A percentile compares a stretch with the other conserved stretches of the same genome.
Evolutionary conservation across 2,888 invertebrate species (phyloP).

Genomic region (Norana najaformis): DNA sequence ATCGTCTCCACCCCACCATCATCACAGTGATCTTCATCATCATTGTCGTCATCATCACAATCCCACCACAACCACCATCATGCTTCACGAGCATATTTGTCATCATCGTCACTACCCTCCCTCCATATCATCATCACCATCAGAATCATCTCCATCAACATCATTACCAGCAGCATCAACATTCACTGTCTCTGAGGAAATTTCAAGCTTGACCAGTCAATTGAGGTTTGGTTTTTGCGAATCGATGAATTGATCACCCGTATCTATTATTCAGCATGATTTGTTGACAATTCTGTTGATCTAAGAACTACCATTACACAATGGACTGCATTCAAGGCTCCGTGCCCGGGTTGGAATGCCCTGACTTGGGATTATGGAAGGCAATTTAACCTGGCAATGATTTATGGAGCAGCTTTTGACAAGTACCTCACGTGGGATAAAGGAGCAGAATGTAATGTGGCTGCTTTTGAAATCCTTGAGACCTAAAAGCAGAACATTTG

Average conservation of each 20-base stretch:
- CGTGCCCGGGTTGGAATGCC: too few species aligned
- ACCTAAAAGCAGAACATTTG: background rate
- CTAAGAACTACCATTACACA: background rate
- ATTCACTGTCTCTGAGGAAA: background rate
- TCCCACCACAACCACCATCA: too few species aligned
- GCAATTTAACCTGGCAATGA: background rate
- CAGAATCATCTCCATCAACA: background rate
- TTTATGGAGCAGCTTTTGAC: background rate
- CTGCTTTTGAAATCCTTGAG: background rate
- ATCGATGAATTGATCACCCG: background rate
- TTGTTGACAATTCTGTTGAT: background rate
- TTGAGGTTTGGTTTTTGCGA: background rate
- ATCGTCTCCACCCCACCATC: too few species aligned
- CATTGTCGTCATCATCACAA: too few species aligned
- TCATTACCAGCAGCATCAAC: background rate
- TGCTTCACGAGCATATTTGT: too few species aligned
- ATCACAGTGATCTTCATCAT: too few species aligned
- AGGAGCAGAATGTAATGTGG: background rate
- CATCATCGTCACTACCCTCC: too few species aligned
- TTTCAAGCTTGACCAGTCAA: background rate
- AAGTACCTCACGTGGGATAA: background rate
- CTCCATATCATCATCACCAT: too few species aligned
- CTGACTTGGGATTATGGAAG: background rate
- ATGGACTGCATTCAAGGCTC: background rate
- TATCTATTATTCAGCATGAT: background rate